phyloP scores from a whole-genome alignment of 2,113 vertebrate species.

The Setophaga coronata region DNA sequence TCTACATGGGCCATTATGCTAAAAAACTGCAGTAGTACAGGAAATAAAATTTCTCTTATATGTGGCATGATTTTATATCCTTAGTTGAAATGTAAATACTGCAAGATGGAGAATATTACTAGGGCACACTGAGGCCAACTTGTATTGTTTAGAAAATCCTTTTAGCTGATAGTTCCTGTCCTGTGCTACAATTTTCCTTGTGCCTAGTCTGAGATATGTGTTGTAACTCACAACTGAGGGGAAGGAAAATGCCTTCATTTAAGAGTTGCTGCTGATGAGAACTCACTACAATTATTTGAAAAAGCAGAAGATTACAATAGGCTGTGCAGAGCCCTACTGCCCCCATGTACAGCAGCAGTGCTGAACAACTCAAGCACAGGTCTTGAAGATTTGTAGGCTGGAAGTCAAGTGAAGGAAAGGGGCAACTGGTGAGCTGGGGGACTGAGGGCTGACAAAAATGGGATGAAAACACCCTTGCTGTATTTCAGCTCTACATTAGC shows the following conservation, averaged over 20 bases:
- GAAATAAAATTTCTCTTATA: slow-evolving; percentile 18
- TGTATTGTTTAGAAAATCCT: neutral
- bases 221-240: neutral
- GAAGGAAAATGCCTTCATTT: neutral
- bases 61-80: neutral
- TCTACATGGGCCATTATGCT: neutral
- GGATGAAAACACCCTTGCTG: neutral
- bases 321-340: neutral
- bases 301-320: neutral
- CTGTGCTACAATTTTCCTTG: neutral
- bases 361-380: accelerated
- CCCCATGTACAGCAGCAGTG: neutral
- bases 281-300: neutral
- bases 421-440: too few species aligned
- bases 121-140: neutral
- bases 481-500: neutral
- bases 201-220: neutral
- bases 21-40: neutral
- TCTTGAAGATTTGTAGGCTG: neutral
- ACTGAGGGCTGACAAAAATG: neutral
- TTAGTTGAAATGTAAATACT: slow-evolving; percentile 10
- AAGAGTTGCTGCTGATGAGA: neutral
- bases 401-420: neutral
- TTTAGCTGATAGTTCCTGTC: neutral
- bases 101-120: neutral